Evolutionary conservation across 2,888 invertebrate genomes (phyloP), one percentile per base, ranked within the genome.

Genomic region (Polydrusus cervinus): DNA sequence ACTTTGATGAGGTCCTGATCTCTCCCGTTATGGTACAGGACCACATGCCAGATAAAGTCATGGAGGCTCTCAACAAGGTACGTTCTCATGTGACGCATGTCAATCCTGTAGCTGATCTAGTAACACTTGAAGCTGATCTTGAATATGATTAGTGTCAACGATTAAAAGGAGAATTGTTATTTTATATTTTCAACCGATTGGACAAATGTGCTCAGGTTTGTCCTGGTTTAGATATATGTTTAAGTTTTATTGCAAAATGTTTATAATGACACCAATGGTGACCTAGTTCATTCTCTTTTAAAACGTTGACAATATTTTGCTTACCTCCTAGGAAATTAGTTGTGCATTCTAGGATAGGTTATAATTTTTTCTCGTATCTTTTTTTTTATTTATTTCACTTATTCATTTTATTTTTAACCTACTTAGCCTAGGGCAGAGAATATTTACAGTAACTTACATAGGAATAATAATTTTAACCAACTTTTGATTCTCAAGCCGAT

Each of bases 21-120:
- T 95, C 95, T 30, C 96, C 96, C 0, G 94, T 94, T 65, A 96
- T 96, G 95, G 90, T 96, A 76, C 94, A 95, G 87, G 96, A 96
- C 86, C 96, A 96, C 86, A 95, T 96, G 95, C 95, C 96, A 38
- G 95, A 96, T 85, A 93, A 92, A 86, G 93, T 96, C 74, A 88
- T 96, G 81, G 92, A 93, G 78, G 95, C 95, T 34, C 89, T 96
- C 78, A 92, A 94, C 87, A 94, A 95, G 93, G 95, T 96, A 92
- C 82, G 82, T 81, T 74, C 79, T 14, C 80, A 81, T 71, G 20
- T 74, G 64, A 60, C 71, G 70, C 74, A 75, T 70, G 49, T 60
- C 74, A 40, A 68, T 68, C 55, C 34, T 13, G 16, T 71, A 34
- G 61, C 70, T 67, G 75, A 75, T 43, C 61, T 68, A 9, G 75